Evolutionary conservation across 2,888 invertebrate genomes (phyloP).

Genomic region (Halocaridina rubra): DNA sequence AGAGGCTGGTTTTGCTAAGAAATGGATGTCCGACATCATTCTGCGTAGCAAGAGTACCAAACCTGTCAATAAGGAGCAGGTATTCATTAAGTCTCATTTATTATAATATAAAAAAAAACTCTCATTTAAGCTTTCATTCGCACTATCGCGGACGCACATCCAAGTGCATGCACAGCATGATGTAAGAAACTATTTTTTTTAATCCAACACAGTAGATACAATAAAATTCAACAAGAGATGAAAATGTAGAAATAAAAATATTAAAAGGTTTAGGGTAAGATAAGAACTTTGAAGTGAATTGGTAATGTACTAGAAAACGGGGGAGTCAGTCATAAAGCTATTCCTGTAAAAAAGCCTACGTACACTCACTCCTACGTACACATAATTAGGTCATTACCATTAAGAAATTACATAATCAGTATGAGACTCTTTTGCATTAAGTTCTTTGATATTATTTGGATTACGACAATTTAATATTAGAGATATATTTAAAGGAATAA

Average conservation of each 20-base stretch:
- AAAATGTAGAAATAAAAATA: too few relatives aligned
- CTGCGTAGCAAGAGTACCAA: conserved; percentile 31
- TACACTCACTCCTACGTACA: background rate
- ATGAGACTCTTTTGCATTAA: background rate
- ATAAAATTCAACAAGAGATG: too few relatives aligned
- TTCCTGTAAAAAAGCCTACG: background rate
- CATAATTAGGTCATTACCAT: too few relatives aligned
- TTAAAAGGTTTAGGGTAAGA: too few relatives aligned
- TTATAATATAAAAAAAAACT: background rate
- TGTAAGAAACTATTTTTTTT: too few relatives aligned
- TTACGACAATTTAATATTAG: background rate
- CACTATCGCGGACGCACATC: background rate
- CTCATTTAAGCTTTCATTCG: background rate
- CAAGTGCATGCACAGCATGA: too few relatives aligned
- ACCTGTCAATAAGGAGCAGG: background rate
- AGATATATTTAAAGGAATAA: conserved; percentile 17
- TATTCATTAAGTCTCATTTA: background rate
- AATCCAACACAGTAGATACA: too few relatives aligned
- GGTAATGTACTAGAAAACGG: background rate
- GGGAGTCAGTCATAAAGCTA: background rate
- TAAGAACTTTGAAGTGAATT: too few relatives aligned
- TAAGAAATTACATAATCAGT: too few relatives aligned
- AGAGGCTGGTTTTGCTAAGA: conserved; percentile 47
- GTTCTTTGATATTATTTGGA: background rate
- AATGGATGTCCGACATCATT: conserved; percentile 44